These are phyloP conservation scores for Teleiodes luculella DNA, from an alignment of 2,888 invertebrate species.

Conservation along the genomic window DNA sequence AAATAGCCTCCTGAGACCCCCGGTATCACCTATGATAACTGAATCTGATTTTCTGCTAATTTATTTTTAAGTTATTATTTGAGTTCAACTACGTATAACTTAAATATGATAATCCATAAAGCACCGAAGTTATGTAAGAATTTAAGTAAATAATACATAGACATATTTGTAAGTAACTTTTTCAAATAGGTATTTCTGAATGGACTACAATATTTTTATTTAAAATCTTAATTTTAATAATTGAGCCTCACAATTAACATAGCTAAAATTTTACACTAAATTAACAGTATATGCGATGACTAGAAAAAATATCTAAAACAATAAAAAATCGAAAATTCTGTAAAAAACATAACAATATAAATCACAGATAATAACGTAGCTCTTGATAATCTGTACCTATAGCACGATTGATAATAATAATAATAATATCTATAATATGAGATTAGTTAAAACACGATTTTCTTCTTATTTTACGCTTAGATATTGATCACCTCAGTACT, in stretches of 20 bases:
- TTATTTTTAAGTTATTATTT: neutral
- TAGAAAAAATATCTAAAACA: conserved; percentile 14
- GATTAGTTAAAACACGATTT: no score
- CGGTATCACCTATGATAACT: no score
- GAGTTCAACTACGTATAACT: neutral
- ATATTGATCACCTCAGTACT: no score
- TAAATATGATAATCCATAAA: neutral
- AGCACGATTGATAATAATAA: neutral
- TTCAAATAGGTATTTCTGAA: conserved; percentile 38
- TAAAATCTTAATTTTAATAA: conserved; percentile 52
- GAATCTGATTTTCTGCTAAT: neutral
- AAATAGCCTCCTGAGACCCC: neutral
- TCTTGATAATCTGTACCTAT: neutral
- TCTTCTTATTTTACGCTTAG: no score
- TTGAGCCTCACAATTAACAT: conserved; percentile 60
- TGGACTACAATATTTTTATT: conserved; percentile 49
- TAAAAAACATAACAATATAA: conserved; percentile 3
- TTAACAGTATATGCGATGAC: conserved; percentile 29
- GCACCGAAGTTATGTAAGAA: no score
- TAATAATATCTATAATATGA: conserved; percentile 7
- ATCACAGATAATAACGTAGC: conserved; percentile 16
- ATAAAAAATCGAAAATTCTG: neutral
- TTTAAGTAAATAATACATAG: no score
- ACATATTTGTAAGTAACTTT: neutral
- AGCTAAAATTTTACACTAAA: conserved; percentile 38